Evolutionary conservation across 2,113 vertebrate species (phyloP).

Genomic region (Struthio camelus): DNA sequence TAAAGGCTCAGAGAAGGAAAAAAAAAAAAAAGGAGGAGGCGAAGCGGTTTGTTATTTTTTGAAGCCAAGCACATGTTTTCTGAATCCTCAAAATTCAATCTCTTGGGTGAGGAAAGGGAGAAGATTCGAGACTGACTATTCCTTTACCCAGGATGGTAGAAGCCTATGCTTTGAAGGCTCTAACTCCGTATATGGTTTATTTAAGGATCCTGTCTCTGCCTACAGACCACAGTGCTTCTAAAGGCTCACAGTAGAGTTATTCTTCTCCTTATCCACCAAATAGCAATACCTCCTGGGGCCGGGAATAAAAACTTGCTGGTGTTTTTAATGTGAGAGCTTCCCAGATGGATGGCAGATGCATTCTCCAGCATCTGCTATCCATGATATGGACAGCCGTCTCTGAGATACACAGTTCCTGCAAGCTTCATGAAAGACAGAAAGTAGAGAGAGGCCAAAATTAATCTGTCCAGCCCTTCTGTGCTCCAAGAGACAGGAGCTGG

Average conservation of each 20-base stretch:
- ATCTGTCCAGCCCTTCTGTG: too few species aligned
- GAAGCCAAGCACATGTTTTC: not conserved
- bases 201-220: not conserved
- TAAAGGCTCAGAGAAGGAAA: not conserved
- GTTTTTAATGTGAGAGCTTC: not conserved
- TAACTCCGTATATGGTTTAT: not conserved
- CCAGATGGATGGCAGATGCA: not conserved
- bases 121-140: not conserved
- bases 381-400: too few species aligned
- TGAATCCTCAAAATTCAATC: not conserved
- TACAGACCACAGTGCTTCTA: not conserved
- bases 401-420: too few species aligned
- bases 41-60: not conserved
- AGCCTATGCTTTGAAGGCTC: not conserved
- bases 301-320: not conserved
- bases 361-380: too few species aligned
- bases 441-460: too few species aligned
- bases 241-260: not conserved
- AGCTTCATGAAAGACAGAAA: too few species aligned
- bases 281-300: not conserved
- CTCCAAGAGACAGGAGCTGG: too few species aligned
- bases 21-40: not conserved
- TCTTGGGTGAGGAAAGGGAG: not conserved
- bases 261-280: not conserved
- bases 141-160: not conserved